phyloP scores from a whole-genome alignment of 2,113 vertebrate genomes.

The Epinephelus cyanopodus region DNA sequence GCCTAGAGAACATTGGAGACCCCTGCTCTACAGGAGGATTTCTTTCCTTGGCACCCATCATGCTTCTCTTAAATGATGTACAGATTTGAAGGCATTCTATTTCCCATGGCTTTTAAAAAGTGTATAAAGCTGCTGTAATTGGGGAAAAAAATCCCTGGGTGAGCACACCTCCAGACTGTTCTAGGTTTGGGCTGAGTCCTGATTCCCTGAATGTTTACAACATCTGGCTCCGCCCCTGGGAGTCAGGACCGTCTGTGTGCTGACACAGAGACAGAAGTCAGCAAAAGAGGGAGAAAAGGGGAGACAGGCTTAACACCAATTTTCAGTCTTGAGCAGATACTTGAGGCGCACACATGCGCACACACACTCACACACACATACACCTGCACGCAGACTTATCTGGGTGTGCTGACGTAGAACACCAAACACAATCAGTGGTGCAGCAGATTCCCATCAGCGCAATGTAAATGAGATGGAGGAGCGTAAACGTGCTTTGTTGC shows the following conservation, averaged over 20 bases:
- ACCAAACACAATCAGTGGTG: slow-evolving; percentile 73
- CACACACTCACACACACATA: background rate
- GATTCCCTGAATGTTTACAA: too few species aligned
- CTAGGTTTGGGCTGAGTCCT: too few species aligned
- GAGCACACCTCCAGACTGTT: too few species aligned
- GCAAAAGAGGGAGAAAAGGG: slow-evolving; percentile 3
- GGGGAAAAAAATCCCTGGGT: too few species aligned
- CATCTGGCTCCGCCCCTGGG: too few species aligned
- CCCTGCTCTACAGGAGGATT: too few species aligned
- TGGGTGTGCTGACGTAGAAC: slow-evolving; percentile 74
- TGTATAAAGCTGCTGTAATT: too few species aligned
- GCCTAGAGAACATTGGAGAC: too few species aligned
- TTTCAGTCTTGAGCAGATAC: slow-evolving; percentile 7
- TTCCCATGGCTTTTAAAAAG: too few species aligned
- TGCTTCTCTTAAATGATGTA: too few species aligned
- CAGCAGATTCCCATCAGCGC: slow-evolving; percentile 75
- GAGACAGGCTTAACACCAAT: slow-evolving; percentile 17
- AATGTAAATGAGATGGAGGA: slow-evolving; percentile 73
- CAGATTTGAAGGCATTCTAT: too few species aligned
- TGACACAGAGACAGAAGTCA: slow-evolving; percentile 4
- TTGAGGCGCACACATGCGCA: background rate
- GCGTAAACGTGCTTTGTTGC: slow-evolving; percentile 72
- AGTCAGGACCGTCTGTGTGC: background rate
- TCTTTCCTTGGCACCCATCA: too few species aligned
- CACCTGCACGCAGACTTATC: slow-evolving; percentile 30